Conservation (phyloP, 1,140 invertebrate species). For the Formica exsecta region DNA sequence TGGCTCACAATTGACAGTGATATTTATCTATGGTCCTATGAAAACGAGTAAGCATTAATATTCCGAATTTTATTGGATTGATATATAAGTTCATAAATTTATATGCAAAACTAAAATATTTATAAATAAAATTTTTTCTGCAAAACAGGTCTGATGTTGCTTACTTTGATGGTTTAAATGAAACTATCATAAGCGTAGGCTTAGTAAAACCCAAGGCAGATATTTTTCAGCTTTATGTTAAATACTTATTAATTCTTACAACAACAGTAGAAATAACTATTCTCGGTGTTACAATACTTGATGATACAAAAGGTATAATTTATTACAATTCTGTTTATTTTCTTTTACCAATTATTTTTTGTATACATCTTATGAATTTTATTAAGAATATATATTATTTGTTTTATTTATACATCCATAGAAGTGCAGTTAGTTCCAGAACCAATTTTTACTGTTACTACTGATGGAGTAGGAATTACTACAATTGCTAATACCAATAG, state of each 20-base stretch:
- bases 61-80: slow-evolving; percentile 25
- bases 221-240: slow-evolving; percentile 96
- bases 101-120: not conserved
- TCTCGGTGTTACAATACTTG: slow-evolving; percentile 91
- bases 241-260: slow-evolving; percentile 95
- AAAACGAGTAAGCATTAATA: slow-evolving; percentile 81
- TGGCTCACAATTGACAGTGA: slow-evolving; percentile 99
- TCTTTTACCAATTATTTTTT: slow-evolving; percentile 5
- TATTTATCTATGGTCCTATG: slow-evolving; percentile 94
- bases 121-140: slow-evolving; percentile 3
- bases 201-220: slow-evolving; percentile 94
- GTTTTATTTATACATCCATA: slow-evolving; percentile 84
- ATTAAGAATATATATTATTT: slow-evolving; percentile 38
- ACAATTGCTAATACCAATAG: slow-evolving; percentile 93
- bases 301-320: slow-evolving; percentile 81
- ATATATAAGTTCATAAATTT: slow-evolving; percentile 1
- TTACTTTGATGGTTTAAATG: slow-evolving; percentile 96
- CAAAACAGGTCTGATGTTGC: slow-evolving; percentile 92
- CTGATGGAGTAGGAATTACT: slow-evolving; percentile 96
- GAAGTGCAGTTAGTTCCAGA: slow-evolving; percentile 98
- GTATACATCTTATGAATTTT: slow-evolving; percentile 17
- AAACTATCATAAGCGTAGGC: slow-evolving; percentile 95
- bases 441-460: slow-evolving; percentile 96
- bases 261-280: slow-evolving; percentile 97
- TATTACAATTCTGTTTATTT: slow-evolving; percentile 41